Evolutionary conservation across 2,113 vertebrate genomes (phyloP).

Genomic region (Abramis brama): DNA sequence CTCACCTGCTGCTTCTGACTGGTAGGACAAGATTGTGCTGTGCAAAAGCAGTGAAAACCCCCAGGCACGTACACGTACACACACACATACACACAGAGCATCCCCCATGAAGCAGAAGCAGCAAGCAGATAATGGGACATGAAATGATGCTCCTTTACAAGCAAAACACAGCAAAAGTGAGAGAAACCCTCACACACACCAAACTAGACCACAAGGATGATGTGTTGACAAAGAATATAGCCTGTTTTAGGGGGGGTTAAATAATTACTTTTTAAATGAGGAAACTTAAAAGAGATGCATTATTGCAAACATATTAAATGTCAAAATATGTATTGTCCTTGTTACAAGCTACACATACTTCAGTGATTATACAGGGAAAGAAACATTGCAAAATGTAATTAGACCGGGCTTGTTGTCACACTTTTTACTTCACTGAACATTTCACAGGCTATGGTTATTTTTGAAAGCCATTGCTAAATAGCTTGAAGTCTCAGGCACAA

Average conservation of each 20-base stretch:
- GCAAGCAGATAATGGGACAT: slow-evolving; percentile 46
- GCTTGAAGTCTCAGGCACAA: not conserved
- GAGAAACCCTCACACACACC: not conserved
- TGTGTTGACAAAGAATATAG: not conserved
- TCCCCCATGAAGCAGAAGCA: slow-evolving; percentile 20
- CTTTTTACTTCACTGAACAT: not conserved
- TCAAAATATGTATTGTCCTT: too few species aligned
- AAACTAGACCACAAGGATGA: not conserved
- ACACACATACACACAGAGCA: slow-evolving; percentile 14
- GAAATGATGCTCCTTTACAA: slow-evolving; percentile 57
- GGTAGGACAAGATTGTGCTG: not conserved
- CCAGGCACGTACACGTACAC: slow-evolving; percentile 5
- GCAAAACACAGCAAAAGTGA: slow-evolving; percentile 46
- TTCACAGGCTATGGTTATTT: not conserved
- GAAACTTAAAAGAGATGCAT: too few species aligned
- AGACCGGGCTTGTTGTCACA: not conserved
- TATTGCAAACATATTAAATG: not conserved
- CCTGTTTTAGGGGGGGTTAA: not conserved
- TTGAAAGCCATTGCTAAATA: not conserved
- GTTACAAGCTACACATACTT: not conserved
- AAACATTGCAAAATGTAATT: not conserved
- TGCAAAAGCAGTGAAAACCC: slow-evolving; percentile 26
- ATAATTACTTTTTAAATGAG: too few species aligned
- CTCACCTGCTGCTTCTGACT: slow-evolving; percentile 42
- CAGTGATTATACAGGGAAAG: not conserved